Base-by-base conservation (phyloP, 2,113 vertebrate genomes). In the Bambusicola thoracicus region DNA sequence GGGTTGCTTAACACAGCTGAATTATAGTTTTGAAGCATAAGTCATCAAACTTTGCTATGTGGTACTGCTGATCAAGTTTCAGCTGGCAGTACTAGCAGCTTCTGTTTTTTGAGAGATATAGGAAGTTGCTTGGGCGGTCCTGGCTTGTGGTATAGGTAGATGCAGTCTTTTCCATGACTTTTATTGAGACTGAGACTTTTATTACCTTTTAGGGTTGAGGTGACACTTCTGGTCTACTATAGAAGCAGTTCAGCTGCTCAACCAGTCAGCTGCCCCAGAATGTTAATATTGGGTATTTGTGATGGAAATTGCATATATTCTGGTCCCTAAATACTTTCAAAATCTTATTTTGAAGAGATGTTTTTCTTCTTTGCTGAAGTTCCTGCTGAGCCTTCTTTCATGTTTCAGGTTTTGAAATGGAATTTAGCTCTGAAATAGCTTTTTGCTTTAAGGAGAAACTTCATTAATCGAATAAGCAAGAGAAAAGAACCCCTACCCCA, bases 251-350 rank as follows among this genome's bases (percentile, higher is more conserved):
- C 40, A 43, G 18, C 30, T 73, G 51, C 65, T 5, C 6, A 70
- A 78, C 41, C 3, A 21, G 32, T 67, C 27, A 44, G 13, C 72
- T 29, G 20, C 34, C 4, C 8, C 13, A 0, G 3, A 70, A 34
- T 66, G 68, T 13, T 17, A 68, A 22, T 59, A 17, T 40, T 53
- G 41, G 36, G 11, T 11, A 72, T 67, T 85, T 55, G 29, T n/a
- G 44, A 27, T 82, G 14, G 41, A 68, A 88, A 62, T 3, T 1
- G 5, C 0, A 0, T 41, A 15, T 0, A 0, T 0, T 51, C 67
- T 62, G 32, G 30, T 53, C 59, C 0, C 15, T 59, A 30, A 7
- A 4, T 16, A 18, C 29, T 20, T 4, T 0, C 0, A 2, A 21
- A 21, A 63, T 87, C 25, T 8, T 29, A 4, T 21, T 91, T 77